Conservation (phyloP, 2,797 vertebrate genomes). For the Vespertilio murinus region DNA sequence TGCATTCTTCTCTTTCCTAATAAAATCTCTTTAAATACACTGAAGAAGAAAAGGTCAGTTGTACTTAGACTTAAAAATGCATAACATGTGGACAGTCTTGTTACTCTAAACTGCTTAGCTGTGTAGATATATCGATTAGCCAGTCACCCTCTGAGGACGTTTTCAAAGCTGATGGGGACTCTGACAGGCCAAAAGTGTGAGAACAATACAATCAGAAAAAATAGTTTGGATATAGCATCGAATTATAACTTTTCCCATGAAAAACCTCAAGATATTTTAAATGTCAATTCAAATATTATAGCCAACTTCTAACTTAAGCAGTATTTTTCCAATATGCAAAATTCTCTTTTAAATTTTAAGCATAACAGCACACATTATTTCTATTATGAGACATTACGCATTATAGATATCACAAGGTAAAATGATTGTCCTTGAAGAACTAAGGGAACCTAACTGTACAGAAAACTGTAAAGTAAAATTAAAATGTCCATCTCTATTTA, state of each 20-base stretch:
- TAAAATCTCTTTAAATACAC: conserved; percentile 44
- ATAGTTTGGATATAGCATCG: not conserved
- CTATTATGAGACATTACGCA: conserved; percentile 33
- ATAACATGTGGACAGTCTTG: not conserved
- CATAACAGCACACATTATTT: conserved; percentile 6
- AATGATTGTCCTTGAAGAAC: conserved; percentile 48
- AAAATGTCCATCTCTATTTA: not conserved
- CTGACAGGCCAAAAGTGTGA: not conserved
- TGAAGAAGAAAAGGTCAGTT: conserved; percentile 35
- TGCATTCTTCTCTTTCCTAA: conserved; percentile 45
- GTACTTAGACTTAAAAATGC: conserved; percentile 33
- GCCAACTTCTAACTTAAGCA: not conserved
- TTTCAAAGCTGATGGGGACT: not conserved
- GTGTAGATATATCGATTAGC: not conserved
- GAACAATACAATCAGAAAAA: not conserved
- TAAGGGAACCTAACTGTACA: conserved; percentile 31
- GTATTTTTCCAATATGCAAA: not conserved
- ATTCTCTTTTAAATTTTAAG: conserved; percentile 51
- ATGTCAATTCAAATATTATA: conserved; percentile 34
- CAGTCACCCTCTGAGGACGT: not conserved
- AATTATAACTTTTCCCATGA: conserved; percentile 34
- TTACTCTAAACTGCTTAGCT: conserved; percentile 33
- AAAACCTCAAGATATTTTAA: conserved; percentile 22
- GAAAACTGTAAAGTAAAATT: conserved; percentile 11
- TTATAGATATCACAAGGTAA: conserved; percentile 20